Evolutionary conservation across 2,113 vertebrate species (phyloP).

Genomic region (Aphelocoma coerulescens): DNA sequence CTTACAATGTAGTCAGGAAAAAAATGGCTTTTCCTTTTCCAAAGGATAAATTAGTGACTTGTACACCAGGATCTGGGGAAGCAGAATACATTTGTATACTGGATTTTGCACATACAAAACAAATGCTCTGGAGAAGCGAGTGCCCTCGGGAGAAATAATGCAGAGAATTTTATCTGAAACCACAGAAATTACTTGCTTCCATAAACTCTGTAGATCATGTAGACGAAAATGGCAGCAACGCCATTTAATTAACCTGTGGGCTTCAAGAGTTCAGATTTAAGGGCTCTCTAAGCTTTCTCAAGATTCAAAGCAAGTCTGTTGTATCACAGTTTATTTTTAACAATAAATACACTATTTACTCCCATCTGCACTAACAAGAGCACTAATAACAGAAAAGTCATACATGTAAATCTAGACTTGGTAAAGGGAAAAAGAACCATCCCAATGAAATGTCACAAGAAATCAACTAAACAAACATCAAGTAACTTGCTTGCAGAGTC

Average conservation of each 20-base stretch:
- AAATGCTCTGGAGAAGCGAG: neutral
- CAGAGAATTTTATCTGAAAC: slow-evolving; percentile 40
- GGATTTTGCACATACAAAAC: neutral
- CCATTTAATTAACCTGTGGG: neutral
- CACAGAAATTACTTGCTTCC: neutral
- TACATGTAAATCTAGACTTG: neutral
- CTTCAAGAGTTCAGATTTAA: neutral
- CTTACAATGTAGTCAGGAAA: neutral
- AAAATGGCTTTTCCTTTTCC: neutral
- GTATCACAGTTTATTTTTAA: neutral
- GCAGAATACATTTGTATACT: neutral
- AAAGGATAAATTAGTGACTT: neutral
- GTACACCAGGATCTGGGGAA: neutral
- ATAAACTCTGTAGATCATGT: neutral
- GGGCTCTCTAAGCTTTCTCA: neutral
- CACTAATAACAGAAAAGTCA: neutral
- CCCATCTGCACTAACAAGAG: neutral
- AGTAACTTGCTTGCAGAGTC: neutral
- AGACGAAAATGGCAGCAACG: neutral
- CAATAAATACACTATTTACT: neutral
- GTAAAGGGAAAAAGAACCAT: neutral
- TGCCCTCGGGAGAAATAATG: neutral
- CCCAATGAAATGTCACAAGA: neutral
- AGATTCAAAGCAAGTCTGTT: neutral
- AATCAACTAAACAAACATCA: neutral